Percentiles rank a stretch among this genome's conserved stretches.
These are phyloP conservation scores for Chymomyza costata DNA, from an alignment of 1,140 invertebrate species.

Conservation along the genomic window DNA sequence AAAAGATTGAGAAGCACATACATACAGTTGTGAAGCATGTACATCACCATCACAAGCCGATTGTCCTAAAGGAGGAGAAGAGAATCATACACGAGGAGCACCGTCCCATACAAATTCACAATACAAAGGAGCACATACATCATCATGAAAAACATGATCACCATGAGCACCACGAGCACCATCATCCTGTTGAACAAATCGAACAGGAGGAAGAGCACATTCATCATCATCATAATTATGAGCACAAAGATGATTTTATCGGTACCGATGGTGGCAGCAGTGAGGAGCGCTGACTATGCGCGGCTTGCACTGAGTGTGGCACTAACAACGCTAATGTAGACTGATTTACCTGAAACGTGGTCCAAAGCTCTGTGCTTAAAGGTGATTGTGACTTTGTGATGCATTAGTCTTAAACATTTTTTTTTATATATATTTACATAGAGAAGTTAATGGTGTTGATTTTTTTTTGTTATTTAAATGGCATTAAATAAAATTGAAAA, in stretches of 20 bases:
- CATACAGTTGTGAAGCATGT: slow-evolving; percentile 70
- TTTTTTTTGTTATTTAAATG: slow-evolving; percentile 15
- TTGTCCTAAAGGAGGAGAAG: slow-evolving; percentile 72
- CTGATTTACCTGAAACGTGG: slow-evolving; percentile 23
- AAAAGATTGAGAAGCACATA: slow-evolving; percentile 71
- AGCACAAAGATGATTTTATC: slow-evolving; percentile 53
- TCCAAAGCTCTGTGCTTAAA: slow-evolving; percentile 17
- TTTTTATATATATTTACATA: background rate
- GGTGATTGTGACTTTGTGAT: slow-evolving; percentile 38
- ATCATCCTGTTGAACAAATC: slow-evolving; percentile 34
- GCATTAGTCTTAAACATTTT: slow-evolving; percentile 21
- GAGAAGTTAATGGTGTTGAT: background rate
- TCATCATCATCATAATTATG: slow-evolving; percentile 69
- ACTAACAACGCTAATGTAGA: slow-evolving; percentile 14
- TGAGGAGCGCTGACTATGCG: slow-evolving; percentile 48
- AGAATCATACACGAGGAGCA: slow-evolving; percentile 69
- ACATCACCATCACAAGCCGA: slow-evolving; percentile 73
- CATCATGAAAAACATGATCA: slow-evolving; percentile 65
- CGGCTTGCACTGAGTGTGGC: slow-evolving; percentile 29
- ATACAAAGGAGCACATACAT: slow-evolving; percentile 68
- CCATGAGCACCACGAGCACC: slow-evolving; percentile 36
- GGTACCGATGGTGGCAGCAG: slow-evolving; percentile 46
- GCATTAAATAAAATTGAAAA: too few relatives aligned
- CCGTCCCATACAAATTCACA: slow-evolving; percentile 61
- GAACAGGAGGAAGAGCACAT: slow-evolving; percentile 67